Evolutionary conservation across 1,140 invertebrate species (phyloP), one percentile per base, ranked within the genome.

Genomic region (Polypedilum pembai): DNA sequence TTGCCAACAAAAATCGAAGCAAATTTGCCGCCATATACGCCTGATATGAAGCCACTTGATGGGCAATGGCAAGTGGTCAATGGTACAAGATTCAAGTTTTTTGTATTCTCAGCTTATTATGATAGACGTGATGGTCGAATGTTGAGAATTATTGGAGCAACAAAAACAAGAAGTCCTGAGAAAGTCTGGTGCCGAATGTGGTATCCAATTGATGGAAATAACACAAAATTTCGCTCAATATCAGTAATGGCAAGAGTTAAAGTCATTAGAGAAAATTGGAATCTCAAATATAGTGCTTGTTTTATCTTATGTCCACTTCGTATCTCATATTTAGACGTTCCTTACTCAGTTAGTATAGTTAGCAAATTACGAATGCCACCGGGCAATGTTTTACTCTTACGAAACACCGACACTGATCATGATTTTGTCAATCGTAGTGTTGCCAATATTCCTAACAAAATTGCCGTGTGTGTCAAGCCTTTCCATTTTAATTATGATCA

Each of bases 381-480:
- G 0, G 85, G 88, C 0, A 93, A 93, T 82, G 83, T 87, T 12
- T 79, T 88, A 41, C 80, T 82, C 8, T 78, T 88, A 78, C 81
- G 79, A 76, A 87, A 83, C 81, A 84, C 86, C 76, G 86, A 82
- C 82, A 82, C 81, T 78, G 83, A 84, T 76, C 75, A 76, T 5
- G 80, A 82, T 75, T 81, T 82, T 76, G 75, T 74, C 1, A 73
- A 74, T 75, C 74, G 66, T 18, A 77, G 12, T 41, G n/a, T 24
- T 12, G 74, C 24, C 33, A 33, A 79, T 41, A 79, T 85, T 15
- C 83, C 85, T 75, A 85, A 87, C 74, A 85, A 84, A 75, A 88
- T 98, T 24, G 94, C 90, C 3, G 88, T 97, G n/a, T 98, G 96
- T 82, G 91, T 98, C 10, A 96, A 97, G 78, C 95, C 96, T 0